Base-by-base conservation (phyloP, 2,888 invertebrate species). In the Thecocarcelia acutangulata region DNA sequence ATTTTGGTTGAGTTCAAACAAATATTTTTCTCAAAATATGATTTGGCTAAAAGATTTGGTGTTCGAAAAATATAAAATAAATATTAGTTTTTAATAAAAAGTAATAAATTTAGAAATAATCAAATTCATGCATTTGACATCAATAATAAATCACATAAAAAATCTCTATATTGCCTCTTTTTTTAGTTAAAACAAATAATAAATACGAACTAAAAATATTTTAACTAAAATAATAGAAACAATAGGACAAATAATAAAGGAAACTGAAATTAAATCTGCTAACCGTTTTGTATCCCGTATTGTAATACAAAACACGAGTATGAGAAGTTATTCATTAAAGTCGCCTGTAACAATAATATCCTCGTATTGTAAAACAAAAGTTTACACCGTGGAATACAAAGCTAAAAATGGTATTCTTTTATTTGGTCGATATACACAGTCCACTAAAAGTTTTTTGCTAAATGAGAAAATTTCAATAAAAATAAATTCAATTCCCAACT, bases 101-200 rank as follows among this genome's bases (percentile, higher is more conserved):
- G 72, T 28, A 78, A 78, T 78, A 78, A 78, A 78, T 78, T 78
- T 78, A 24, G 17, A 72, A 73, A 59, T 48, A 74, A 81, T 77
- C 77, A 77, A 73, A 78, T 74, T 82, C 74, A 77, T 78, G 73
- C 69, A 74, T 82, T 74, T 77, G 73, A 77, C 69, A 74, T 82
- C 63, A 46, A 70, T 64, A 78, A 82, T 82, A 82, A 82, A 82
- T 74, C 77, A 82, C 56, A 78, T 28, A 73, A 81, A 69, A 69
- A 0, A 40, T n/a, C 11, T 59, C 50, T 13, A 9, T 28, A 61
- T 73, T 66, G 33, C 13, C 13, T 33, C 15, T 46, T 69, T 69
- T n/a, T 33, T 44, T 42, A 24, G 50, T 37, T 4, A 48, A 21
- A 44, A 46, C 54, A 69, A n/a, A 61, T 37, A 61, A 50, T 21